Conservation (phyloP, 1,140 invertebrate species). For the Plectrocnemia conspersa region DNA sequence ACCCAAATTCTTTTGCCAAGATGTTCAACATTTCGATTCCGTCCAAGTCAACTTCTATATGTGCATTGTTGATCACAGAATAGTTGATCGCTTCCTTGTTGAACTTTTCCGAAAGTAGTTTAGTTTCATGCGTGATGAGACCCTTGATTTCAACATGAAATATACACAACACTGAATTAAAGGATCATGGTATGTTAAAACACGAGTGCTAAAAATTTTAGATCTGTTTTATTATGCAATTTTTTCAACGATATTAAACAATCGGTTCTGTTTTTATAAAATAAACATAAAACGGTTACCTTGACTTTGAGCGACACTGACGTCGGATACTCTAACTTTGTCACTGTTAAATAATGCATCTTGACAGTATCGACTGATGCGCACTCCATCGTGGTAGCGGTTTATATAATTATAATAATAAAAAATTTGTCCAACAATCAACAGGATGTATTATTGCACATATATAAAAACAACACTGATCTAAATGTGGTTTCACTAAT, state of each 20-base stretch:
- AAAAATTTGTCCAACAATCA: too few species aligned
- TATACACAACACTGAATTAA: neutral
- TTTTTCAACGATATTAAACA: slow-evolving; percentile 11
- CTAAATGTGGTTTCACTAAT: too few species aligned
- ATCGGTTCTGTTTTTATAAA: too few species aligned
- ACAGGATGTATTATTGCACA: too few species aligned
- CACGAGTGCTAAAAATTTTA: neutral
- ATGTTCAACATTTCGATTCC: slow-evolving; percentile 33
- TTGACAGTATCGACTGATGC: neutral
- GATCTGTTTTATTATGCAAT: neutral
- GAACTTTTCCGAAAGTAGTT: slow-evolving; percentile 24
- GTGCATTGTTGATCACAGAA: slow-evolving; percentile 12
- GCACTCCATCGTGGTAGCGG: too few species aligned
- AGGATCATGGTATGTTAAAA: too few species aligned
- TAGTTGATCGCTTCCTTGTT: slow-evolving; percentile 19
- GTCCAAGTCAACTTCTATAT: slow-evolving; percentile 26
- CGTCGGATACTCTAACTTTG: slow-evolving; percentile 32
- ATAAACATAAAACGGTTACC: slow-evolving; percentile 14
- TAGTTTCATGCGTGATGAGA: slow-evolving; percentile 24
- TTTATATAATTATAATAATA: too few species aligned
- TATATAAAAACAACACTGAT: too few species aligned
- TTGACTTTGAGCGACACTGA: slow-evolving; percentile 28
- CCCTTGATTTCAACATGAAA: slow-evolving; percentile 21
- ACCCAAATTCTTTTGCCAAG: slow-evolving; percentile 32
- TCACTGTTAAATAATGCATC: slow-evolving; percentile 32